phyloP scores from a whole-genome alignment of 2,113 vertebrate species.

The Chelonoidis abingdonii region DNA sequence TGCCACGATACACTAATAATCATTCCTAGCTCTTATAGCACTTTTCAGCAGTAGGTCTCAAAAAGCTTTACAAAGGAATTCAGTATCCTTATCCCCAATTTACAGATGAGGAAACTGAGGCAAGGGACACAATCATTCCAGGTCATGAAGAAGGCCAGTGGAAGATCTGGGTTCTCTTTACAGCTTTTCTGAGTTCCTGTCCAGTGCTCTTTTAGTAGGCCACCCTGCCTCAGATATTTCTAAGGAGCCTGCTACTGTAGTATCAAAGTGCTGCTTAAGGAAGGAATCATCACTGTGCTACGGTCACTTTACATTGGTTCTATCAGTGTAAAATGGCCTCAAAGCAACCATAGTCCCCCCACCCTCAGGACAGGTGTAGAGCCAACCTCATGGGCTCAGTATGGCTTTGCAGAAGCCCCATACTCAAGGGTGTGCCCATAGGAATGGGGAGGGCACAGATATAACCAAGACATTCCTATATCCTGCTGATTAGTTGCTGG shows the following conservation, averaged over 20 bases:
- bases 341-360: neutral
- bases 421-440: neutral
- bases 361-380: neutral
- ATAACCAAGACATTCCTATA: neutral
- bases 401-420: neutral
- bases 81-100: neutral
- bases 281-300: neutral
- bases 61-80: neutral
- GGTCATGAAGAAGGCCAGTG: neutral
- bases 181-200: neutral
- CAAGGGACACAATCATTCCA: neutral
- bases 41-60: neutral
- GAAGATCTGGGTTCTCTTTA: too few species aligned
- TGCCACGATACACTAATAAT: rapidly evolving
- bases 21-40: neutral
- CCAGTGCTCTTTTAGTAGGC: neutral
- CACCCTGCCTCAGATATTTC: neutral
- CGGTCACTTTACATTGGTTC: neutral
- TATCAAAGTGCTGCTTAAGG: neutral
- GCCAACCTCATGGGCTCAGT: neutral
- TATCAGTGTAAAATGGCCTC: neutral
- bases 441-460: neutral
- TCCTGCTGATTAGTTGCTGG: neutral
- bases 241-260: neutral
- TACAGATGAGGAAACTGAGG: neutral